A percentile compares a stretch with the other conserved stretches of the same genome.
Evolutionary conservation across 2,113 vertebrate species (phyloP).

Genomic region (Sapajus apella): DNA sequence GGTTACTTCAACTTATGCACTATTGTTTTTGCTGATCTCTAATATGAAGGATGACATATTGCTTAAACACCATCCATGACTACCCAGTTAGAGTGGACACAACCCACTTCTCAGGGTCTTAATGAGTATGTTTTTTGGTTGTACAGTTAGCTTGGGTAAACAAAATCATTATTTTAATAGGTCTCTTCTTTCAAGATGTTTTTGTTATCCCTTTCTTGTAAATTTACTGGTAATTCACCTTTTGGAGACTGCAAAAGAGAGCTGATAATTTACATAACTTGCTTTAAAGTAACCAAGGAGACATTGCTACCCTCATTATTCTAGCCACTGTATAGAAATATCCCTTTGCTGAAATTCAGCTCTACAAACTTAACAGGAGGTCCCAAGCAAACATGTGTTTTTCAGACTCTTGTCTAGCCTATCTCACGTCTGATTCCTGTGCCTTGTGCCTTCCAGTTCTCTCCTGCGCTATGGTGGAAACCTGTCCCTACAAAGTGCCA

Average conservation of each 20-base stretch:
- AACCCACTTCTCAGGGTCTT: neutral
- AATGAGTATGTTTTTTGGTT: neutral
- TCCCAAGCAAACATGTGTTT: neutral
- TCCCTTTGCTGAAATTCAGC: neutral
- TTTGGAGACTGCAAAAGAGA: neutral
- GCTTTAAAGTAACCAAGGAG: neutral
- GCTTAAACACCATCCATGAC: neutral
- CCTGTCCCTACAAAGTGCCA: constrained; percentile 97
- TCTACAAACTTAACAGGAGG: neutral
- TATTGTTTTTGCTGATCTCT: neutral
- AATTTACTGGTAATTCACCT: neutral
- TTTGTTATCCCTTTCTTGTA: neutral
- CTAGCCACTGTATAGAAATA: neutral
- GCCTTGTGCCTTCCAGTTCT: constrained; percentile 85
- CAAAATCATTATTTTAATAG: constrained; percentile 16
- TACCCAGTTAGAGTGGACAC: neutral
- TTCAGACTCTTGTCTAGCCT: neutral
- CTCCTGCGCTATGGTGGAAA: constrained; percentile 97
- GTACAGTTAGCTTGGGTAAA: neutral
- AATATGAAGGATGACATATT: constrained; percentile 1
- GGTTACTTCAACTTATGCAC: too few species aligned
- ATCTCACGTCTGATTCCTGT: neutral
- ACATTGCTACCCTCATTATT: neutral
- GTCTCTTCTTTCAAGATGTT: constrained; percentile 23
- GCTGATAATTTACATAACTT: constrained; percentile 16